A percentile compares a stretch with the other conserved stretches of the same genome.
Evolutionary conservation across 2,888 invertebrate species (phyloP).

Genomic region (Acleris literana): DNA sequence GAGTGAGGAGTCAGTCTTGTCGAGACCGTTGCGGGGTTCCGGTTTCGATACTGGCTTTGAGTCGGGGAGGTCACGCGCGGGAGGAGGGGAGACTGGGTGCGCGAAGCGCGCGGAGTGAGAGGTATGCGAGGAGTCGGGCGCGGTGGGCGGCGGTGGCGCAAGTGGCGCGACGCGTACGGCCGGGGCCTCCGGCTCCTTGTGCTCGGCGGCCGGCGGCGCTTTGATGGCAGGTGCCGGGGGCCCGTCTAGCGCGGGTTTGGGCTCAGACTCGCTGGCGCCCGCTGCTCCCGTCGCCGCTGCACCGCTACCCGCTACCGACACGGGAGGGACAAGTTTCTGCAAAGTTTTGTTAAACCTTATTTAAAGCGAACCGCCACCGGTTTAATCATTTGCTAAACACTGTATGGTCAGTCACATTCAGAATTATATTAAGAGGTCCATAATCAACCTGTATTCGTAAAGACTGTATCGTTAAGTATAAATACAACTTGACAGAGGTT

Average conservation of each 20-base stretch:
- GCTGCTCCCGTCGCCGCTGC: conserved; percentile 39
- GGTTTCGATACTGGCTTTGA: conserved; percentile 58
- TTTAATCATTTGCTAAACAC: too few species aligned
- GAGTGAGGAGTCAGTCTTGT: conserved; percentile 72
- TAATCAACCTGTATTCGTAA: neutral
- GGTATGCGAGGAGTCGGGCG: conserved; percentile 57
- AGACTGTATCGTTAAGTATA: too few species aligned
- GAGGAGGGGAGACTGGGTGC: conserved; percentile 47
- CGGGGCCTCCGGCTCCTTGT: conserved; percentile 51
- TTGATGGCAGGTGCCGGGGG: conserved; percentile 40
- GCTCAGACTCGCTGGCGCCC: conserved; percentile 47
- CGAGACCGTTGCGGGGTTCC: conserved; percentile 72
- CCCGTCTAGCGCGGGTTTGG: conserved; percentile 39
- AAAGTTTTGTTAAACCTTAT: conserved; percentile 8
- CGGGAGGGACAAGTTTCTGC: conserved; percentile 55
- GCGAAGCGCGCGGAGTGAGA: neutral
- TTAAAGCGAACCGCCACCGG: too few species aligned
- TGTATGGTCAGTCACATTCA: neutral
- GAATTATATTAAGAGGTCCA: neutral
- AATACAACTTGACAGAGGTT: too few species aligned
- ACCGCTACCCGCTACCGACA: conserved; percentile 39
- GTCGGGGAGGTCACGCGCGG: conserved; percentile 52
- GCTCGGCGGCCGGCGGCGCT: conserved; percentile 49
- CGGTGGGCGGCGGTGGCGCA: conserved; percentile 52
- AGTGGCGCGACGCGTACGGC: conserved; percentile 41